Evolutionary conservation across 1,140 invertebrate species (phyloP).

Genomic region (Pectinophora gossypiella): DNA sequence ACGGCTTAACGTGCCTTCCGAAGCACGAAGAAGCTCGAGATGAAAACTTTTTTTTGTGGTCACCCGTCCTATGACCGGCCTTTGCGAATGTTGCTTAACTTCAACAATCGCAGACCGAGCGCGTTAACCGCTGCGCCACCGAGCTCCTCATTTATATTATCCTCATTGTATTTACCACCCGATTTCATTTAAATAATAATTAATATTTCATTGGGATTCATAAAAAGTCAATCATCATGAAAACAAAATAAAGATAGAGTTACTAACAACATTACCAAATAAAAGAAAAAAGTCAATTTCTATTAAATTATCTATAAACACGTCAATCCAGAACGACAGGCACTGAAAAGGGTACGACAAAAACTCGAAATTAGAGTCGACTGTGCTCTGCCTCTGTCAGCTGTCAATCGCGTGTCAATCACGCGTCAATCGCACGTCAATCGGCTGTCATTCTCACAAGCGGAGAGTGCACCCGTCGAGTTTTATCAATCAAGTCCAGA

Average conservation of each 20-base stretch:
- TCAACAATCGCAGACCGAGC: too few relatives aligned
- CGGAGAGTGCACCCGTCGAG: neutral
- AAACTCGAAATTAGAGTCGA: neutral
- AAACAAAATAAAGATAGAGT: neutral
- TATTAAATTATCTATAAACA: neutral
- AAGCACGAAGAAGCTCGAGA: too few relatives aligned
- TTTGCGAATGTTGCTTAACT: too few relatives aligned
- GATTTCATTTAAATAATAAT: neutral
- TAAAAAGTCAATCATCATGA: neutral
- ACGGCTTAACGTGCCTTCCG: too few relatives aligned
- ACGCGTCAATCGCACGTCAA: neutral
- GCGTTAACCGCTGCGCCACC: too few relatives aligned
- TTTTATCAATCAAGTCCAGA: neutral
- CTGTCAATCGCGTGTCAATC: neutral
- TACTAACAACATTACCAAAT: neutral
- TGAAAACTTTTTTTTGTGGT: too few relatives aligned
- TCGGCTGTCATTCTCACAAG: neutral
- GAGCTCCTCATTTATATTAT: neutral
- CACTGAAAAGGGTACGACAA: neutral
- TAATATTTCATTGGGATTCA: neutral
- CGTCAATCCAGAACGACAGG: neutral
- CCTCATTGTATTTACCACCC: neutral
- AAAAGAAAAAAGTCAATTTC: neutral
- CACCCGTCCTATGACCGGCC: too few relatives aligned
- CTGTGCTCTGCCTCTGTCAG: neutral